These are phyloP conservation scores for Junonia oenone DNA, from an alignment of 2,888 invertebrate species.

Conservation along the genomic window DNA sequence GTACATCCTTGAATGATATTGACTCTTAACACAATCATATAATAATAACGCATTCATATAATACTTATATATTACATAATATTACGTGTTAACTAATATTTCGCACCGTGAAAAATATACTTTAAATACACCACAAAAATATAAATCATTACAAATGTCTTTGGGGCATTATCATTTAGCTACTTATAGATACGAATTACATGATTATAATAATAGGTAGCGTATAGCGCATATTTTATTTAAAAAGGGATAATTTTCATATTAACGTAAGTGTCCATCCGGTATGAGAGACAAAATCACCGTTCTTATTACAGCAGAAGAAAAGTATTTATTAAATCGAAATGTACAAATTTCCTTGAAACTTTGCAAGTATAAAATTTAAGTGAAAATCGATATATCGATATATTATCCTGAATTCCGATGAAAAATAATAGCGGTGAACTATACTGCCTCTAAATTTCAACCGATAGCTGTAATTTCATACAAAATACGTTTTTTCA, in stretches of 20 bases:
- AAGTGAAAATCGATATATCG: too few relatives aligned
- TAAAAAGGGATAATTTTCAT: neutral
- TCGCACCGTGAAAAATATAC: conserved; percentile 15
- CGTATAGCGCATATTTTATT: conserved; percentile 19
- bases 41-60: neutral
- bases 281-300: neutral
- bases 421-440: too few relatives aligned
- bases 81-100: conserved; percentile 7
- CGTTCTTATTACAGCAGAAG: neutral
- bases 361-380: too few relatives aligned
- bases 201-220: conserved; percentile 18
- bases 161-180: conserved; percentile 11
- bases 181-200: conserved; percentile 12
- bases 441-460: too few relatives aligned
- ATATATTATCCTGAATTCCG: too few relatives aligned
- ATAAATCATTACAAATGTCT: conserved; percentile 6
- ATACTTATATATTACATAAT: neutral
- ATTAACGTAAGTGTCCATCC: neutral
- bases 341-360: too few relatives aligned
- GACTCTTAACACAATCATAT: neutral
- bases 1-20: neutral
- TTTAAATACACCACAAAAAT: conserved; percentile 12
- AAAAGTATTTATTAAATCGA: neutral
- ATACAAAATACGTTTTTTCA: too few relatives aligned
- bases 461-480: too few relatives aligned